Conservation (phyloP, 2,888 invertebrate species). For the Drosophila fulvimacula region DNA sequence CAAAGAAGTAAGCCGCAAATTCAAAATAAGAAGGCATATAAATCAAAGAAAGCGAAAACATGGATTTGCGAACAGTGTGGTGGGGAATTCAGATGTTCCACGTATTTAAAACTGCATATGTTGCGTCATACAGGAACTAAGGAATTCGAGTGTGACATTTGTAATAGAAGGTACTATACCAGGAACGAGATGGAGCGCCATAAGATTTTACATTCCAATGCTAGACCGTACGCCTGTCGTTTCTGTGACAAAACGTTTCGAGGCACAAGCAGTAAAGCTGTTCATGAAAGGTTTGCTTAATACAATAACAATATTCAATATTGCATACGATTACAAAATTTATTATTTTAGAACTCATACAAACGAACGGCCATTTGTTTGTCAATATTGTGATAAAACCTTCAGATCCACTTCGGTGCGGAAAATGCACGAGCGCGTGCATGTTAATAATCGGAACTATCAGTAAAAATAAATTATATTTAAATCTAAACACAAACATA, state of each 20-base stretch:
- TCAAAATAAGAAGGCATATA: neutral
- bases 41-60: conserved; percentile 24
- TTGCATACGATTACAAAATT: too few species aligned
- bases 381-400: conserved; percentile 56
- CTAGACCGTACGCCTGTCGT: conserved; percentile 55
- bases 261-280: conserved; percentile 58
- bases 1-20: neutral
- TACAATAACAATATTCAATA: neutral
- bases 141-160: conserved; percentile 58
- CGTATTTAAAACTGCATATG: conserved; percentile 58
- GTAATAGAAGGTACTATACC: conserved; percentile 56
- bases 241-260: conserved; percentile 67
- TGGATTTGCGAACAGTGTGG: conserved; percentile 69
- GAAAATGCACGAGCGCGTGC: conserved; percentile 56
- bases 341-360: conserved; percentile 48
- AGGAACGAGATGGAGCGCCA: conserved; percentile 62
- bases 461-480: conserved; percentile 39
- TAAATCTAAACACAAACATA: neutral
- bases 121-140: conserved; percentile 59
- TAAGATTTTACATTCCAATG: conserved; percentile 54
- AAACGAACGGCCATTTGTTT: conserved; percentile 64
- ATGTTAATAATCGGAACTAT: conserved; percentile 49
- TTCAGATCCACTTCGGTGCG: conserved; percentile 59
- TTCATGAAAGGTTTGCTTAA: conserved; percentile 53
- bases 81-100: conserved; percentile 59